A percentile compares a stretch with the other conserved stretches of the same genome.
Evolutionary conservation across 2,113 vertebrate species (phyloP).

Genomic region (Ceyx margarethae): DNA sequence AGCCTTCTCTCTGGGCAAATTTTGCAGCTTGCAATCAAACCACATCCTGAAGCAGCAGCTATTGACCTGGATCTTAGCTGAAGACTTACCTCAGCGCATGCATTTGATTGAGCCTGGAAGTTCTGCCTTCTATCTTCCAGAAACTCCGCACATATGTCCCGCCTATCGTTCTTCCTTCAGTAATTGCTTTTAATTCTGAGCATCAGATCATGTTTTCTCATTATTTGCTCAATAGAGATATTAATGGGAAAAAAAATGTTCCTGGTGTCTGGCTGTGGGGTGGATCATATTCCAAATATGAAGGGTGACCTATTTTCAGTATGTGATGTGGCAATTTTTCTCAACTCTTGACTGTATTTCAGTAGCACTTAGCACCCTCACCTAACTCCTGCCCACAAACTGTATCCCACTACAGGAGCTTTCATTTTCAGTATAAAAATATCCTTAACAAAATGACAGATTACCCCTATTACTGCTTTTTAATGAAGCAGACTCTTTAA

Average conservation of each 20-base stretch:
- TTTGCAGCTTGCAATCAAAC: background rate
- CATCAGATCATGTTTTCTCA: conserved; percentile 19
- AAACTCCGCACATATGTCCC: background rate
- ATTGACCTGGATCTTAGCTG: background rate
- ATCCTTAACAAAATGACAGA: background rate
- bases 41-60: background rate
- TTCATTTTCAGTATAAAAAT: conserved; percentile 47
- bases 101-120: background rate
- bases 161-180: background rate
- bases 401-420: background rate
- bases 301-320: background rate
- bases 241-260: conserved; percentile 14
- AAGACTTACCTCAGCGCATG: background rate
- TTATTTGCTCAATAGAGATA: conserved; percentile 38
- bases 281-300: background rate
- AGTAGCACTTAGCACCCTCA: conserved; percentile 43
- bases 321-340: conserved; percentile 31
- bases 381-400: conserved; percentile 24
- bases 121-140: background rate
- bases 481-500: conserved; percentile 37
- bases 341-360: background rate
- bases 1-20: background rate
- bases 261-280: conserved; percentile 4
- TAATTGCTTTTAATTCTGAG: conserved; percentile 20
- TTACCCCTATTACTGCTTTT: conserved; percentile 28